Conservation (phyloP, 2,797 vertebrate species). For the Liasis olivaceus region DNA sequence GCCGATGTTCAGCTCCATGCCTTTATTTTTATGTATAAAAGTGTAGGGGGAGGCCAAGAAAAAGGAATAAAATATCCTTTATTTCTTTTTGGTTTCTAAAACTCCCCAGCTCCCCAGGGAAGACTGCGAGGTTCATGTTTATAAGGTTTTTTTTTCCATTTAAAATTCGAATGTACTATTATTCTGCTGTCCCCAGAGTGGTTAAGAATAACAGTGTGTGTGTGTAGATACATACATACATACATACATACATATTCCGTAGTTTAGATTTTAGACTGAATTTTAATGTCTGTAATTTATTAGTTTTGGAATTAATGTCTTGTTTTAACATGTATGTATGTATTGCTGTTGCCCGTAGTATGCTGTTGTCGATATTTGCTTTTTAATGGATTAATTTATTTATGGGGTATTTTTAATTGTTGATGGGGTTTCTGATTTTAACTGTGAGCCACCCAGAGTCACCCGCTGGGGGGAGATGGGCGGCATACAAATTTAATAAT, state of each 20-base stretch:
- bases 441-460: too few species aligned
- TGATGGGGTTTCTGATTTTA: too few species aligned
- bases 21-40: not conserved
- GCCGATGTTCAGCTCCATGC: not conserved
- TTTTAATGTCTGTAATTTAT: not conserved
- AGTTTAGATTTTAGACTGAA: not conserved
- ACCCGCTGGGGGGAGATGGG: too few species aligned
- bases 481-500: too few species aligned
- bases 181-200: not conserved
- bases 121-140: not conserved
- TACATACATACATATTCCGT: not conserved
- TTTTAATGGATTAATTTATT: too few species aligned
- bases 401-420: too few species aligned
- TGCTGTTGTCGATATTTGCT: not conserved
- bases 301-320: not conserved
- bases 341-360: not conserved
- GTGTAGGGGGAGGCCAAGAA: not conserved
- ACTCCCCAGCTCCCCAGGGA: not conserved
- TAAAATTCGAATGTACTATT: not conserved
- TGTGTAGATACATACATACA: too few species aligned
- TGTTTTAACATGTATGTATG: not conserved
- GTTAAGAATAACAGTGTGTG: not conserved
- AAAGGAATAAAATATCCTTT: not conserved
- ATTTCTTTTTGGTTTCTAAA: not conserved
- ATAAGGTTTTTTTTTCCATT: not conserved